These are phyloP conservation scores for Synergus japonicus DNA, from an alignment of 2,888 invertebrate genomes.

Conservation along the genomic window DNA sequence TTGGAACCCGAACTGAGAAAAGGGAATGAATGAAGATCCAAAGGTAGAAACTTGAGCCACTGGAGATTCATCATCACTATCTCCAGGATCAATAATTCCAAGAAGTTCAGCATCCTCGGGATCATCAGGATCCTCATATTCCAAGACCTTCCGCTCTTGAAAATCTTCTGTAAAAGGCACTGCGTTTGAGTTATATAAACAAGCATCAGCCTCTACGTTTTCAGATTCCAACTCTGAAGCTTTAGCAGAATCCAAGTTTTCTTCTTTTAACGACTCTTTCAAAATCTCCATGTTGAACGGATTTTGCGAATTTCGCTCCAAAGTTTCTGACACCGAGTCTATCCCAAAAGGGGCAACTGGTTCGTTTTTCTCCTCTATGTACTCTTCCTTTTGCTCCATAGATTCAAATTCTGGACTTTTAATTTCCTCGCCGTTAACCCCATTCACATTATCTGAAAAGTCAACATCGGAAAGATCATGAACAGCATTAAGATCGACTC, in stretches of 20 bases:
- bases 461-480: slow-evolving; percentile 73
- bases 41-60: too few species aligned
- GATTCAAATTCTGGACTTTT: slow-evolving; percentile 36
- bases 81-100: too few species aligned
- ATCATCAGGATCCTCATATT: too few species aligned
- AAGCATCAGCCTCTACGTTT: background rate
- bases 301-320: slow-evolving; percentile 5
- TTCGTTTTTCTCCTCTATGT: slow-evolving; percentile 13
- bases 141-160: background rate
- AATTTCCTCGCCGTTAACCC: slow-evolving; percentile 47
- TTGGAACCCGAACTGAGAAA: too few species aligned
- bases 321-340: slow-evolving; percentile 4
- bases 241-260: background rate
- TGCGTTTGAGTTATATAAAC: background rate
- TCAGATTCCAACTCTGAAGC: background rate
- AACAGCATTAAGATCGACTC: slow-evolving; percentile 78
- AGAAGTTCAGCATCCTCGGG: too few species aligned
- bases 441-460: slow-evolving; percentile 50
- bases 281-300: slow-evolving; percentile 24
- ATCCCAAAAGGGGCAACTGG: background rate
- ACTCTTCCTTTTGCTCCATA: slow-evolving; percentile 11
- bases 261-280: slow-evolving; percentile 22
- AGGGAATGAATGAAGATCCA: too few species aligned
- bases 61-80: too few species aligned
- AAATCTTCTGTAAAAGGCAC: background rate